phyloP scores from a whole-genome alignment of 2,113 vertebrate genomes.

The Pangasianodon gigas region DNA sequence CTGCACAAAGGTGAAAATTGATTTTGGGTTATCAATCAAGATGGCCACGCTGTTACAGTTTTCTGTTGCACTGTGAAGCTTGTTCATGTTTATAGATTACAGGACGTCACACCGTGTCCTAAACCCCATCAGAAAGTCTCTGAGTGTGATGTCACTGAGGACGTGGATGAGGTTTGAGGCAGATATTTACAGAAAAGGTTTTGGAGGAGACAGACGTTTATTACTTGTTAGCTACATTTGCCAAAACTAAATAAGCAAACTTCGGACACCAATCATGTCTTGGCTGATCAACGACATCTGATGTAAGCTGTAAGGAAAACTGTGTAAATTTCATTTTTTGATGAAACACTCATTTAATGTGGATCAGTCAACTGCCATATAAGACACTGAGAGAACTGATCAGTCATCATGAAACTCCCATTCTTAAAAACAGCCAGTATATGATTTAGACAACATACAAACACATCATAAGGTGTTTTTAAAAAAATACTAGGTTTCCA shows the following conservation, averaged over 20 bases:
- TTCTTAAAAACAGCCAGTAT: slow-evolving; percentile 34
- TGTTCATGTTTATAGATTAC: not conserved
- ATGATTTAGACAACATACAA: slow-evolving; percentile 47
- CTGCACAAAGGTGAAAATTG: not conserved
- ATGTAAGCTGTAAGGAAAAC: not conserved
- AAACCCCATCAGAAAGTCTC: not conserved
- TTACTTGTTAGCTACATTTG: not conserved
- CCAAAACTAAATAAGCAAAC: not conserved
- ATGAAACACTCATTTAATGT: not conserved
- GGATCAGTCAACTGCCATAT: not conserved
- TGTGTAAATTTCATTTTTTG: not conserved
- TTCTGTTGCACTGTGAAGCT: not conserved
- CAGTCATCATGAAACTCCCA: slow-evolving; percentile 41
- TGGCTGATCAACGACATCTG: not conserved
- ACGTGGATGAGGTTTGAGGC: not conserved
- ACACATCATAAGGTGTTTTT: slow-evolving; percentile 42
- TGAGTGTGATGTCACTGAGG: not conserved
- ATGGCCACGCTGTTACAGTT: not conserved
- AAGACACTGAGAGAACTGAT: slow-evolving; percentile 26
- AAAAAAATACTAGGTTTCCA: slow-evolving; percentile 55
- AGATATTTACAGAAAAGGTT: not conserved
- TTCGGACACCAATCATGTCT: not conserved
- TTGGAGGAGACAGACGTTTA: not conserved
- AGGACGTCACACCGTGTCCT: not conserved
- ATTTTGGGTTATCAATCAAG: not conserved